phyloP scores from a whole-genome alignment of 2,797 vertebrate genomes.

The Falco cherrug region DNA sequence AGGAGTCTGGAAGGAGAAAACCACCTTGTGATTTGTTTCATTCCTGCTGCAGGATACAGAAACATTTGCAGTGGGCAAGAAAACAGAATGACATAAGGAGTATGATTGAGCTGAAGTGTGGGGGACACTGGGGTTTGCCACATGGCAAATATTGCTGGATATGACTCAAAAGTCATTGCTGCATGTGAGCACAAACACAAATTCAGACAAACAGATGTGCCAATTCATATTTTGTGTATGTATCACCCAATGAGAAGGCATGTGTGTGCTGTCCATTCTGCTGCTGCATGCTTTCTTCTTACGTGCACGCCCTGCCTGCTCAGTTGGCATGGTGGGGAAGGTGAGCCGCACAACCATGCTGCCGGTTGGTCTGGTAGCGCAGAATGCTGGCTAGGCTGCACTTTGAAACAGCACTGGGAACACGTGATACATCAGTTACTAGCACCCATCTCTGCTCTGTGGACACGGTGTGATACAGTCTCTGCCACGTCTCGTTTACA shows the following conservation, averaged over 20 bases:
- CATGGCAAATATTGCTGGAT: background rate
- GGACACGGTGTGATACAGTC: background rate
- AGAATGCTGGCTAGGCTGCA: background rate
- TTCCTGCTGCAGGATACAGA: background rate
- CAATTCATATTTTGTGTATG: accelerated
- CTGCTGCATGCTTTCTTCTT: background rate
- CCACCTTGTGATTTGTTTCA: background rate
- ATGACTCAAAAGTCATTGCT: background rate
- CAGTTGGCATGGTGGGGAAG: accelerated
- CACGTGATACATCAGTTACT: accelerated
- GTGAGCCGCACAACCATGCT: background rate
- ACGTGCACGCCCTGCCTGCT: accelerated
- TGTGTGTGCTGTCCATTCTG: background rate
- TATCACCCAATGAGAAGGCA: background rate
- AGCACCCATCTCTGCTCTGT: background rate
- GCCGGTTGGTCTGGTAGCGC: background rate
- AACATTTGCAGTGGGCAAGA: background rate
- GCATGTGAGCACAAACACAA: background rate
- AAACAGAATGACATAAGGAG: background rate
- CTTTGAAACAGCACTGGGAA: background rate
- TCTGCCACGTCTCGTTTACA: background rate
- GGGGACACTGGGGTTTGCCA: background rate
- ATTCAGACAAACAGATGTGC: background rate
- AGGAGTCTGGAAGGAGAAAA: background rate
- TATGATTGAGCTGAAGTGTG: background rate